Evolutionary conservation across 2,113 vertebrate genomes (phyloP), one percentile per base, ranked within the genome.

Genomic region (Callopanchax toddi): DNA sequence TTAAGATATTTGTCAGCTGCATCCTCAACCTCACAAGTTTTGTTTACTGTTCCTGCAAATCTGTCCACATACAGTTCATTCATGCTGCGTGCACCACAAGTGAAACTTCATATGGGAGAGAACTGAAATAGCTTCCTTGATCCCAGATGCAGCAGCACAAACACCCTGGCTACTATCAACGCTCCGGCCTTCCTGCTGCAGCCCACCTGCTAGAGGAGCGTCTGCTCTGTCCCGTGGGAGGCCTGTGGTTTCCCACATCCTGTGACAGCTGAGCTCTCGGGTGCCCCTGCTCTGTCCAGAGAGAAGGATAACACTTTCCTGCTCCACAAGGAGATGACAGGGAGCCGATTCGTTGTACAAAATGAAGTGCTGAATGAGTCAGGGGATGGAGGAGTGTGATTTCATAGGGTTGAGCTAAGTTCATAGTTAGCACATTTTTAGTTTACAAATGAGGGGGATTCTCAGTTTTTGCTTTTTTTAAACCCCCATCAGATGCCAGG

Each of bases 191-290:
- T 70, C 39, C 44, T 44, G 56, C 65, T 40, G 21, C 16, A 58
- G 15, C 50, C 36, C 67, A 77, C 74, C 67, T 71, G 61, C 60
- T 49, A 34, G 60, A 40, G 43, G 44, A 54, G 54, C 6, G 60
- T 70, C 20, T 23, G 45, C 12, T 11, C 0, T n/a, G 43, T 74
- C 85, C 85, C 32, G 13, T 10, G 85, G 82, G 85, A 95, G 91
- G 32, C 91, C 89, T 93, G 91, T 2, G 91, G 91, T 94, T 95
- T 93, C 93, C 77, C 74, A 85, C 79, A 76, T 85, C 82, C 82
- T 81, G 79, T 46, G 17, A 93, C 80, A 85, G 85, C 80, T 95
- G 94, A 90, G 87, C 89, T 92, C 88, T 94, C 94, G 94, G 95
- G 95, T 95, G 92, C 92, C 40, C 11, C n/a, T n/a, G 0, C 11